Conservation (phyloP, 1,140 invertebrate species). For the Choristoneura fumiferana region DNA sequence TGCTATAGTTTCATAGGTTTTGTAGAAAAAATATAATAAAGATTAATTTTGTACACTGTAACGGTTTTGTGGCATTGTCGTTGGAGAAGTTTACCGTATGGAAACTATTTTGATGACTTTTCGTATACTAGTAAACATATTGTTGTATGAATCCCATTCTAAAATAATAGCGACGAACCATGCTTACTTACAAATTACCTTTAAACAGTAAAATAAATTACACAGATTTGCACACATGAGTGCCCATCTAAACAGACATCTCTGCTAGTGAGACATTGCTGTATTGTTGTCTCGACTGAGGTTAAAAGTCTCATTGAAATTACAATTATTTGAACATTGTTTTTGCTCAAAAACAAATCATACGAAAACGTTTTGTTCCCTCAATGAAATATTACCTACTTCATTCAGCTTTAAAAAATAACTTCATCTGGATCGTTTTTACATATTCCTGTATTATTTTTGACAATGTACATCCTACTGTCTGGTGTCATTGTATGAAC, state of each 20-base stretch:
- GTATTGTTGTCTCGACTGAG: slow-evolving; percentile 3
- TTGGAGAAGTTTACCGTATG: too few species aligned
- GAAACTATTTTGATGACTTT: too few species aligned
- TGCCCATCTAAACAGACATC: not conserved
- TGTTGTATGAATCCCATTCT: too few species aligned
- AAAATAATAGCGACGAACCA: too few species aligned
- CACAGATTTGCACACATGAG: too few species aligned
- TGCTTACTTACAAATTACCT: too few species aligned
- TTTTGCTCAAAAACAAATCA: slow-evolving; percentile 9
- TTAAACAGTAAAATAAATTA: not conserved
- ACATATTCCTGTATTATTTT: not conserved
- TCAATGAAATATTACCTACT: not conserved
- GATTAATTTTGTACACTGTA: not conserved
- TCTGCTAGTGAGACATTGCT: not conserved
- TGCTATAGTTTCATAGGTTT: not conserved
- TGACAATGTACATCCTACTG: not conserved
- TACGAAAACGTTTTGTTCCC: not conserved
- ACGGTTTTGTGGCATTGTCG: not conserved
- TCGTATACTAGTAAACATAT: too few species aligned
- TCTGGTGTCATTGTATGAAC: not conserved
- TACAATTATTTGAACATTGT: slow-evolving; percentile 3
- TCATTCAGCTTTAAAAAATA: not conserved
- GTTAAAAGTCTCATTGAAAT: slow-evolving; percentile 11
- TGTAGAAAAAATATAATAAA: not conserved
- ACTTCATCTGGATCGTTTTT: not conserved